Evolutionary conservation across 2,113 vertebrate species (phyloP), one percentile per base, ranked within the genome.

Genomic region (Pleuronectes platessa): DNA sequence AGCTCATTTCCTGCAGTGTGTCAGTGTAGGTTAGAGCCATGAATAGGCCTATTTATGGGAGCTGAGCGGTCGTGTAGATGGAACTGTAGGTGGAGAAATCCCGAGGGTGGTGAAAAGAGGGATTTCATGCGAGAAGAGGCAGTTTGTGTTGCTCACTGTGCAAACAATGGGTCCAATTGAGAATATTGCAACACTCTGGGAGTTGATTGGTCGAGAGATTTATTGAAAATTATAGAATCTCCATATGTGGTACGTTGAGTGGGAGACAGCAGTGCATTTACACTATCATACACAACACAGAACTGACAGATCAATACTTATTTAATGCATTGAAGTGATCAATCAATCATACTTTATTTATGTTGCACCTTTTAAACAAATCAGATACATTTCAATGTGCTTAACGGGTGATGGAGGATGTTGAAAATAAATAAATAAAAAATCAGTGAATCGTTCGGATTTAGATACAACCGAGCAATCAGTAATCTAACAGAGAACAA

Each of bases 1-100:
- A 87, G 73, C 78, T 89, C 78, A 86, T 90, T 91, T 92, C 90
- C 90, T 92, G 91, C 68, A 73, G 69, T 49, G 42, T 74, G 81
- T 83, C 78, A 71, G 81, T 74, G n/a, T 27, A 65, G 0, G 68
- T 75, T 65, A 55, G 6, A 17, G 21, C 53, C 56, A 84, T 90
- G 91, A 91, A 91, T 86, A 7, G 83, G 4, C 45, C 83, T 82
- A 68, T 91, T 87, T 86, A 83, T 68, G 18, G 42, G 64, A 58
- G 68, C 58, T 21, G 61, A 83, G 60, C 17, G 69, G 80, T 40
- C 53, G n/a, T 72, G 74, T 61, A 17, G 88, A 68, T 79, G 51
- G 82, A 86, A 82, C 20, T 54, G 4, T 23, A 24, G 73, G 20
- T 64, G 54, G 31, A 27, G 23, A 23, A 24, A 45, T 74, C 42